Conservation (phyloP, 2,797 vertebrate genomes). For the Ataeniobius toweri region DNA sequence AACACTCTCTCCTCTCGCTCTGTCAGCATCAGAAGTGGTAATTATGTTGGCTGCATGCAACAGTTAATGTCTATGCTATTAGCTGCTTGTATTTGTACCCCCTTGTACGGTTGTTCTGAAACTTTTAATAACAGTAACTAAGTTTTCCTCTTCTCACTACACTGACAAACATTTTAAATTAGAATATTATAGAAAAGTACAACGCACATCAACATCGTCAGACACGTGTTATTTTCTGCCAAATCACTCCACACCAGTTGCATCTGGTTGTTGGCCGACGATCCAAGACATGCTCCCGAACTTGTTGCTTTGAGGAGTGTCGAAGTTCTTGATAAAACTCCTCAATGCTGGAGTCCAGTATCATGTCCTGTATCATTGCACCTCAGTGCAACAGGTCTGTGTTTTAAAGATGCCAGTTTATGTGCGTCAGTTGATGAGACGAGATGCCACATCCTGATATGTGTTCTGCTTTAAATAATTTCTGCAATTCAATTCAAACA, state of each 20-base stretch:
- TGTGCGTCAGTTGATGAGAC: neutral
- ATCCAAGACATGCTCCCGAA: no score
- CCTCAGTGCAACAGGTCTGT: neutral
- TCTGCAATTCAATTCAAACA: neutral
- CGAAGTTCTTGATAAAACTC: neutral
- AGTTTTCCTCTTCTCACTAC: neutral
- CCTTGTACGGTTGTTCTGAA: slow-evolving; percentile 1
- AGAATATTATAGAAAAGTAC: neutral
- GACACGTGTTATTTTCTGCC: neutral
- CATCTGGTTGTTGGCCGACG: neutral
- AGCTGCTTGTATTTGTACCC: slow-evolving; percentile 71
- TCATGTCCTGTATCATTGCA: neutral
- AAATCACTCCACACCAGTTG: neutral
- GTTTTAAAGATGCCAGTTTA: neutral
- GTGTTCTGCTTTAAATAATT: neutral
- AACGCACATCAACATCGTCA: neutral
- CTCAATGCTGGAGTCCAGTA: neutral
- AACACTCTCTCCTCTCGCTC: slow-evolving; percentile 44
- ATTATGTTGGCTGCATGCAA: slow-evolving; percentile 65
- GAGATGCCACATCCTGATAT: neutral
- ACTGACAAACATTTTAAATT: neutral
- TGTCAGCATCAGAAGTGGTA: slow-evolving; percentile 61
- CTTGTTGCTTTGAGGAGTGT: neutral
- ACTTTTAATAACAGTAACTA: neutral
- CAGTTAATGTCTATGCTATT: slow-evolving; percentile 72